A percentile compares a stretch with the other conserved stretches of the same genome.
These are phyloP conservation scores for Ephestia elutella DNA, from an alignment of 1,140 invertebrate species.

Conservation along the genomic window DNA sequence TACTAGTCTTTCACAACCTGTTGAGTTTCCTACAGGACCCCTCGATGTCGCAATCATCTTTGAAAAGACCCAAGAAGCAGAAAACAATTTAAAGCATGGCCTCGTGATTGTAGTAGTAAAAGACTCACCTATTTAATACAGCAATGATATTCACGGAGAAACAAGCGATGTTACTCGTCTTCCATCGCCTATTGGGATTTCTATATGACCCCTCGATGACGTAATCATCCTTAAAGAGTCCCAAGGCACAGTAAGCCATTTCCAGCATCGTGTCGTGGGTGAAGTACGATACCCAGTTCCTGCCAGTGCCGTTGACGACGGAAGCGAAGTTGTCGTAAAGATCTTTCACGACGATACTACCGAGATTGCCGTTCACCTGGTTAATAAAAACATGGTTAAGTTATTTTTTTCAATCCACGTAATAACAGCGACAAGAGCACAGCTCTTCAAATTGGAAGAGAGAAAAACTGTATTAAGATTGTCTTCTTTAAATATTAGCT, in stretches of 20 bases:
- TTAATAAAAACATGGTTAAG: background rate
- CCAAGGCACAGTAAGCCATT: slow-evolving; percentile 50
- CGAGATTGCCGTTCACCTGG: slow-evolving; percentile 78
- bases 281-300: slow-evolving; percentile 82
- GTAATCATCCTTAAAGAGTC: slow-evolving; percentile 37
- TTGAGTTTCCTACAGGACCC: no score
- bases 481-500: no score
- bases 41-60: no score
- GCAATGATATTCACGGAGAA: slow-evolving; percentile 53
- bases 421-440: no score
- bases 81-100: no score
- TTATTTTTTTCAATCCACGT: no score
- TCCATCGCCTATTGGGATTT: slow-evolving; percentile 37
- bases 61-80: no score
- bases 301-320: slow-evolving; percentile 26
- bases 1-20: no score
- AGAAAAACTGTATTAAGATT: no score
- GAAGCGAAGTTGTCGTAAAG: slow-evolving; percentile 77
- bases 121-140: slow-evolving; percentile 44
- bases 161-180: slow-evolving; percentile 40
- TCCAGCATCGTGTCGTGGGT: slow-evolving; percentile 78
- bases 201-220: slow-evolving; percentile 24
- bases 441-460: background rate
- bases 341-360: slow-evolving; percentile 82
- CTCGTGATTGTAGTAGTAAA: no score